phyloP scores from a whole-genome alignment of 2,113 vertebrate species.

The Caloenas nicobarica region DNA sequence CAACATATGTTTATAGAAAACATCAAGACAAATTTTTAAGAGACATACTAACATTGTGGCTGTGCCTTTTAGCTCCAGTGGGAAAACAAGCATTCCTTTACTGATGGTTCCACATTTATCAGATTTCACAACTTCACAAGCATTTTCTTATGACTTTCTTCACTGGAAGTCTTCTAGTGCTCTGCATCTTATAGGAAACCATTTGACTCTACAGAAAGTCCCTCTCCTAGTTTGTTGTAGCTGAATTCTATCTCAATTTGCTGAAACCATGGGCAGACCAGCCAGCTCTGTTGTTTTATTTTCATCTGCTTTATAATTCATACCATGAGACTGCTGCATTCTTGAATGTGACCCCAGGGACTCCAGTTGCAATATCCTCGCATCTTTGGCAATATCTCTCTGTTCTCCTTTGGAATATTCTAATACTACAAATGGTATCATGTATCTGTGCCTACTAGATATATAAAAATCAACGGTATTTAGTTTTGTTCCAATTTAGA shows the following conservation, averaged over 20 bases:
- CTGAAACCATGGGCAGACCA: neutral
- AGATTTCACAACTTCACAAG: neutral
- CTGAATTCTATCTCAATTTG: neutral
- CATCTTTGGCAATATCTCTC: neutral
- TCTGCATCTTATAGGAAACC: neutral
- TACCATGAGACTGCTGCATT: neutral
- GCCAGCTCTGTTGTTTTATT: neutral
- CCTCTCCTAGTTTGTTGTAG: neutral
- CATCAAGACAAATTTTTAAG: neutral
- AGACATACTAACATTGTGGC: neutral
- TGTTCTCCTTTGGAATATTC: neutral
- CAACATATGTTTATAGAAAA: neutral
- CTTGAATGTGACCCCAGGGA: neutral
- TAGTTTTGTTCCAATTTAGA: neutral
- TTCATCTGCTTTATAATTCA: conserved; percentile 19
- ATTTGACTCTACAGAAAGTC: neutral
- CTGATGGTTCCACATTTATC: neutral
- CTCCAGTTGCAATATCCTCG: neutral
- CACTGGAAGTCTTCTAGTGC: neutral
- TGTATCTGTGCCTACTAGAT: neutral
- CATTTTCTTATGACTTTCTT: neutral
- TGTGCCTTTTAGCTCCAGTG: neutral
- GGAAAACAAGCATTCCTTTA: neutral
- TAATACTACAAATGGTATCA: neutral
- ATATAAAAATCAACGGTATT: neutral